Conservation (phyloP, 2,113 vertebrate genomes). For the Phylloscopus trochiloides region DNA sequence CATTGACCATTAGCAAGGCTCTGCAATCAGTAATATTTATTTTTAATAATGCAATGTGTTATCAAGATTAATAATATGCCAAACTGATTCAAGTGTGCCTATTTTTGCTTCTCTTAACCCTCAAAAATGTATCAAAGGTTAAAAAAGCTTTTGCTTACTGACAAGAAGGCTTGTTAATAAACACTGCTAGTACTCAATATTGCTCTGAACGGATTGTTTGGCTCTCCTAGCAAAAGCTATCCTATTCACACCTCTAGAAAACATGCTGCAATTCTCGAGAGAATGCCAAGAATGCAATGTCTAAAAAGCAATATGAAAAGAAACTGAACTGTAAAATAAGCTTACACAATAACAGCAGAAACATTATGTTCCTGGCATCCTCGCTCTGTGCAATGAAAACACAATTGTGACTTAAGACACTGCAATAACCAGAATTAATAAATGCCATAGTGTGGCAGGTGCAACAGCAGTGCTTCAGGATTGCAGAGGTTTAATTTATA, state of each 20-base stretch:
- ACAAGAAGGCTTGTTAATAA: background rate
- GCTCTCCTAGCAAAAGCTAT: background rate
- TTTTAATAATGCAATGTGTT: slow-evolving; percentile 13
- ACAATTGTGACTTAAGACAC: background rate
- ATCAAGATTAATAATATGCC: background rate
- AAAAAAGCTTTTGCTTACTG: slow-evolving; percentile 7
- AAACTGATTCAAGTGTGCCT: background rate
- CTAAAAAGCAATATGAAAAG: background rate
- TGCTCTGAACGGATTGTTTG: background rate
- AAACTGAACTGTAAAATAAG: background rate
- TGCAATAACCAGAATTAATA: background rate
- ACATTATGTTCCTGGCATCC: background rate
- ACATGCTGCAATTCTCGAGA: background rate
- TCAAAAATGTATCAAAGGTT: background rate
- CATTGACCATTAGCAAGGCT: slow-evolving; percentile 5
- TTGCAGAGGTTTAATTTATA: background rate
- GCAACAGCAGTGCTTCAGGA: background rate
- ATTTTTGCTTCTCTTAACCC: background rate
- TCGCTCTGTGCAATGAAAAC: background rate
- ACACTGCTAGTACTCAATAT: background rate
- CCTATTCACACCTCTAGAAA: background rate
- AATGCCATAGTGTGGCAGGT: background rate
- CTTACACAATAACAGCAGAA: background rate
- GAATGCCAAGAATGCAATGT: background rate
- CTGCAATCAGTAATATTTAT: slow-evolving; percentile 3